Conservation (phyloP, 2,113 vertebrate genomes). For the western clawed frog (Xenopus tropicalis) region DNA sequence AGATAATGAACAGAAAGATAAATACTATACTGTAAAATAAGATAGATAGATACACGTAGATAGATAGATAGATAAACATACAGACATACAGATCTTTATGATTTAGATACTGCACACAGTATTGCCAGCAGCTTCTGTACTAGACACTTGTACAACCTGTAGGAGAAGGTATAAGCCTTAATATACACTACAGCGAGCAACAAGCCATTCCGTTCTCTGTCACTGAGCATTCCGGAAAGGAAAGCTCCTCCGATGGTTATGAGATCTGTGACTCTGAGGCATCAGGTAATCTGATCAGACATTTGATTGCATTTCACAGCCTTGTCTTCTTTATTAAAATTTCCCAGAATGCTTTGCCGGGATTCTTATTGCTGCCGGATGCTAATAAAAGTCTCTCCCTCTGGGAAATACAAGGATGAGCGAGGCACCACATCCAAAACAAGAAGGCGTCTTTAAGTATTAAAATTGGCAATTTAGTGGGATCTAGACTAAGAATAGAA, state of each 20-base stretch:
- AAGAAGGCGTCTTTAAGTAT: not conserved
- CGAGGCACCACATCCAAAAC: not conserved
- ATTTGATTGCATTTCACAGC: slow-evolving; percentile 91
- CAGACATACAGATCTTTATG: too few relatives aligned
- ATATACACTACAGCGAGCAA: not conserved
- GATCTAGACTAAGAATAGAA: too few relatives aligned
- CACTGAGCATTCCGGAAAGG: slow-evolving; percentile 24
- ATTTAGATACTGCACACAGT: too few relatives aligned
- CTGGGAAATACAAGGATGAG: slow-evolving; percentile 26
- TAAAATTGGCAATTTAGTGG: too few relatives aligned
- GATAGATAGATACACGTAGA: too few relatives aligned
- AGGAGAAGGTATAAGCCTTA: too few relatives aligned
- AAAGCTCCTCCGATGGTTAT: slow-evolving; percentile 33
- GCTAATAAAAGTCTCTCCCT: slow-evolving; percentile 44
- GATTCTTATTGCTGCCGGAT: slow-evolving; percentile 45
- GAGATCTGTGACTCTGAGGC: slow-evolving; percentile 45
- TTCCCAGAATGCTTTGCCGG: slow-evolving; percentile 79
- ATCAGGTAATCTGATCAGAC: slow-evolving; percentile 85
- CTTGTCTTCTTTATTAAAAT: slow-evolving; percentile 94
- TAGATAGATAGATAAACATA: too few relatives aligned
- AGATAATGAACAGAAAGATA: too few relatives aligned
- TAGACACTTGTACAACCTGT: too few relatives aligned
- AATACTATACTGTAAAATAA: too few relatives aligned
- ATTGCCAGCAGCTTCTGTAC: too few relatives aligned
- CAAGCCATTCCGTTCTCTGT: slow-evolving; percentile 7